Percentiles rank a stretch among this genome's conserved stretches.
phyloP scores from a whole-genome alignment of 2,797 vertebrate species.

The Nannoperca obscura region DNA sequence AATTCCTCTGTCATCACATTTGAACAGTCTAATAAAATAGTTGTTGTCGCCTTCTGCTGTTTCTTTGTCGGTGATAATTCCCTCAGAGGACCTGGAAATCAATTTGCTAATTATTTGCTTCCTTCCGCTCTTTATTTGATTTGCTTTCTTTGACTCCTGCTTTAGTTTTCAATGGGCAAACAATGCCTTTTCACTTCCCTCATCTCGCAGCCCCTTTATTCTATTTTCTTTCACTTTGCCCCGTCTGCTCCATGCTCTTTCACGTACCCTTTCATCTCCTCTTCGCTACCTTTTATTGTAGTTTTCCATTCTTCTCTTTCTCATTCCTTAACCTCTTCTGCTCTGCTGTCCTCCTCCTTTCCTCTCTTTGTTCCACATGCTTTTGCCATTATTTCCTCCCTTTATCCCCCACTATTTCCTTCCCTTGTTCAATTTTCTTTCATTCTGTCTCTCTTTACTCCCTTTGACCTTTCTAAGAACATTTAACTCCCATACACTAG shows the following conservation, averaged over 20 bases:
- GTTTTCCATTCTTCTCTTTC: constrained; percentile 33
- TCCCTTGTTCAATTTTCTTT: constrained; percentile 52
- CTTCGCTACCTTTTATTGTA: constrained; percentile 17
- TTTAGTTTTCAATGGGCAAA: constrained; percentile 32
- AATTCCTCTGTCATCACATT: constrained; percentile 4
- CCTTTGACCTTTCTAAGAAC: constrained; percentile 37
- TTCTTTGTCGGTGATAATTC: constrained; percentile 25
- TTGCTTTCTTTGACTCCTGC: constrained; percentile 15
- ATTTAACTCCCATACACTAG: constrained; percentile 14
- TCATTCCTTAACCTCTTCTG: constrained; percentile 40
- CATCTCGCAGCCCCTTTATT: constrained; percentile 27
- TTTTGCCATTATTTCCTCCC: constrained; percentile 40
- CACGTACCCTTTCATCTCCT: constrained; percentile 29
- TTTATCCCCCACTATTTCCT: constrained; percentile 39
- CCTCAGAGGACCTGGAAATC: constrained; percentile 20
- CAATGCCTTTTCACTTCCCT: constrained; percentile 7
- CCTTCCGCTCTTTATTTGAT: constrained; percentile 10
- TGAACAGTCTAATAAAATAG: background rate
- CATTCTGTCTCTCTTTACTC: constrained; percentile 39
- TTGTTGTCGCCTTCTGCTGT: background rate
- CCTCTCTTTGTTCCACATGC: constrained; percentile 33
- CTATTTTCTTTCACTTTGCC: constrained; percentile 35
- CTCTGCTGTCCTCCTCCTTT: constrained; percentile 5
- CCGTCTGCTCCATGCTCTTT: constrained; percentile 23
- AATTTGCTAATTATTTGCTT: constrained; percentile 42